These are phyloP conservation scores for Pipistrellus kuhlii DNA, from an alignment of 2,797 vertebrate species.

Conservation along the genomic window DNA sequence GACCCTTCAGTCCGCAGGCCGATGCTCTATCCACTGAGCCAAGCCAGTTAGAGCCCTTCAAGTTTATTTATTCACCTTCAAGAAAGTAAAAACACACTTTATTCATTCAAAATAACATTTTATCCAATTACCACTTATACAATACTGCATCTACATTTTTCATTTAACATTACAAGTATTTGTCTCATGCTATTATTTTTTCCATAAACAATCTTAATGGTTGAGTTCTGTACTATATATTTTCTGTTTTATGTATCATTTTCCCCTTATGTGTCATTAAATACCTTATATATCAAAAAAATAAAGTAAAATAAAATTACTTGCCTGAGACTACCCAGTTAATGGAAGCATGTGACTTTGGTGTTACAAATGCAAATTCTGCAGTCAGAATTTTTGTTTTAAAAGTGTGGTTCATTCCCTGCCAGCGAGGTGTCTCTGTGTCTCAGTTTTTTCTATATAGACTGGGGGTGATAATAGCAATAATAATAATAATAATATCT, in stretches of 20 bases:
- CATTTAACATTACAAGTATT: neutral
- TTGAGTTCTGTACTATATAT: neutral
- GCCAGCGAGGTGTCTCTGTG: neutral
- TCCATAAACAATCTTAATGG: neutral
- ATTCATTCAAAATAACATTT: neutral
- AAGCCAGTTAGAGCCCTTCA: neutral
- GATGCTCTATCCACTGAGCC: no score
- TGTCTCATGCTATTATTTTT: neutral
- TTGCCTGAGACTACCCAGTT: neutral
- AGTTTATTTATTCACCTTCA: neutral
- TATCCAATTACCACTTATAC: neutral
- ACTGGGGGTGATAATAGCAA: neutral
- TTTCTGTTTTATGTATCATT: neutral
- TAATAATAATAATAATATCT: neutral
- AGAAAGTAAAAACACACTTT: neutral
- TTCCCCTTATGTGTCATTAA: neutral
- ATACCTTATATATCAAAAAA: neutral
- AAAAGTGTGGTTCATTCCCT: neutral
- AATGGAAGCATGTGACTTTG: neutral
- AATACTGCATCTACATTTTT: neutral
- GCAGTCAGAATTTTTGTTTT: neutral
- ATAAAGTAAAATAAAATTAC: neutral
- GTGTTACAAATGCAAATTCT: slow-evolving; percentile 15
- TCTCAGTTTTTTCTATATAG: neutral
- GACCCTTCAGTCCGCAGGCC: no score